Evolutionary conservation across 2,113 vertebrate species (phyloP), one percentile per base, ranked within the genome.

Genomic region (Nerophis lumbriciformis): DNA sequence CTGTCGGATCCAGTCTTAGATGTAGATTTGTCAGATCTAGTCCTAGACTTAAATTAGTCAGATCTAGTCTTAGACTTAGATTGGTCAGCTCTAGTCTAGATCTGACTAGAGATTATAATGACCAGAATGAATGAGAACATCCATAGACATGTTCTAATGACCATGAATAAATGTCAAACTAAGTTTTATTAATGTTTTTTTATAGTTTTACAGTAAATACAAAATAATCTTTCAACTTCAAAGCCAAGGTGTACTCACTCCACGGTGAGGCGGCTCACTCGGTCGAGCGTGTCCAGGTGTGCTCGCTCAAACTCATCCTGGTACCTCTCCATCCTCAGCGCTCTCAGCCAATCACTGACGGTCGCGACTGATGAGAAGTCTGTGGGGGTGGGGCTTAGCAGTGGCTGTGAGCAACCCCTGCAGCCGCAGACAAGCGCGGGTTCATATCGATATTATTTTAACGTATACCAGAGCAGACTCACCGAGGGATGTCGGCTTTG

Each of bases 241-340:
- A 2, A 7, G 15, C 14, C 36, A 0, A 48, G 61, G 16, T 38
- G 9, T 64, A 91, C 96, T 95, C 88, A 99, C 96, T 97, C 94
- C 37, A 95, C 90, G 42, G 92, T 93, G 82, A 99, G 93, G 68
- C 83, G 86, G 81, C 94, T 96, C 82, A 96, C 93, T 72, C 92
- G 89, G 59, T 92, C 93, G 52, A 99, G 91, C 0, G 91, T 91
- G 69, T 90, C 91, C 69, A 97, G 84, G 53, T 94, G 91, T 0
- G 92, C 94, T 72, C 92, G 91, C 64, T 95, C 93, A 75, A 99
- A 99, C 72, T 93, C 94, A 15, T 99, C 94, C 83, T 91, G 93
- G 74, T 99, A 99, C 63, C 90, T 83, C 5, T 94, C 93, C 90
- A 99, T 94, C 81, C 92, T 94, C 58, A 99, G 91, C 7, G 93